phyloP scores from a whole-genome alignment of 2,888 invertebrate genomes.

The Drosophila pegasa region DNA sequence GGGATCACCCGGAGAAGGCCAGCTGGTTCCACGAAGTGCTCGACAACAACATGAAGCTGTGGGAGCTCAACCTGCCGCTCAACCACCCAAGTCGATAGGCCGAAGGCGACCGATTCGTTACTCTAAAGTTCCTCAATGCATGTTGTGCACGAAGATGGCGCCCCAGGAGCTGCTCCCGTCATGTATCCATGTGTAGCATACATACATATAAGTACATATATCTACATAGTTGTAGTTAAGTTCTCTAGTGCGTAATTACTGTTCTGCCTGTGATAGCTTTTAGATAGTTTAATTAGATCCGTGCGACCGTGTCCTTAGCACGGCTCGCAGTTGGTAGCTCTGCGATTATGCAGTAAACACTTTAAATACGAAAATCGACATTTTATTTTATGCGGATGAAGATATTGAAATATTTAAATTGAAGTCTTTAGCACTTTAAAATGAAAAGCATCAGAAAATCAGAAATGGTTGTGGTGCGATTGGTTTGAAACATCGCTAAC shows the following conservation, averaged over 20 bases:
- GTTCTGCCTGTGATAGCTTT: conserved; percentile 82
- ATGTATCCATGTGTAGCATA: conserved; percentile 26
- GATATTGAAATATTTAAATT: not conserved
- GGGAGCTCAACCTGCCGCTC: conserved; percentile 93
- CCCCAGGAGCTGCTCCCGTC: conserved; percentile 32
- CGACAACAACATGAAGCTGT: conserved; percentile 94
- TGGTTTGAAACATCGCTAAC: too few species aligned
- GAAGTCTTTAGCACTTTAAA: too few species aligned
- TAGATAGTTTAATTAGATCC: conserved; percentile 69
- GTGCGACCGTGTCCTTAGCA: conserved; percentile 23
- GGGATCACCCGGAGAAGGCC: conserved; percentile 90
- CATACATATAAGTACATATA: conserved; percentile 2
- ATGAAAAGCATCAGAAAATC: too few species aligned
- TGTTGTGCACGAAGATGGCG: conserved; percentile 34
- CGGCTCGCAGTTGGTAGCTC: conserved; percentile 10
- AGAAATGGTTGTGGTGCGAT: too few species aligned
- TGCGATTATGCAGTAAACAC: conserved; percentile 28
- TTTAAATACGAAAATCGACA: conserved; percentile 3
- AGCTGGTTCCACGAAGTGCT: conserved; percentile 95
- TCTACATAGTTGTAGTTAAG: conserved; percentile 54
- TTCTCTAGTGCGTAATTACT: conserved; percentile 68
- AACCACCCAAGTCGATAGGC: conserved; percentile 59
- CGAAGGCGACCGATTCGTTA: conserved; percentile 26
- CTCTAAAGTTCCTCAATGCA: conserved; percentile 69
- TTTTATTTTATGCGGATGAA: not conserved